These are phyloP conservation scores for Tetragnatha versicolor DNA, from an alignment of 1,140 invertebrate species.

Conservation along the genomic window DNA sequence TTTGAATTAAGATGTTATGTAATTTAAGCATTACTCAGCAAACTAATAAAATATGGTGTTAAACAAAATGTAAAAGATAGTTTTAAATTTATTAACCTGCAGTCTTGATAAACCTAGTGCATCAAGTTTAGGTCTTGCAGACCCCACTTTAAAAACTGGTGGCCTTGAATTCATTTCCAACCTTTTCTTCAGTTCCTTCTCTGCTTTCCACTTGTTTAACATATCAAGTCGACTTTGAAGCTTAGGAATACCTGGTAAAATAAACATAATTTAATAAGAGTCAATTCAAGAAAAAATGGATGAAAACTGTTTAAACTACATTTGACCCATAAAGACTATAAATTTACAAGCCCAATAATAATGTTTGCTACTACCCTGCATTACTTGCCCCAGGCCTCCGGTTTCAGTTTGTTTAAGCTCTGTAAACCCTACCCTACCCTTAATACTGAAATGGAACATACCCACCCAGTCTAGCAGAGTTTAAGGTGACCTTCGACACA, in stretches of 20 bases:
- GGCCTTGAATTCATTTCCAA: neutral
- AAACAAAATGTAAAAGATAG: too few species aligned
- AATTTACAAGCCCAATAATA: neutral
- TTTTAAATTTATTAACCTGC: too few species aligned
- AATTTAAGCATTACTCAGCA: too few species aligned
- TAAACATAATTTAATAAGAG: neutral
- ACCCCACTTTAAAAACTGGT: neutral
- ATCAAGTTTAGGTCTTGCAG: neutral
- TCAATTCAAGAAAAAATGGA: neutral
- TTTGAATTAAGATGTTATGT: too few species aligned
- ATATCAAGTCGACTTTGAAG: neutral
- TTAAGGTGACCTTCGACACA: too few species aligned
- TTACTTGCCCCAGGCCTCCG: neutral
- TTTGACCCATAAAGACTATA: neutral
- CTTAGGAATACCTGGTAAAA: neutral
- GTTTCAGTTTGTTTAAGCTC: neutral
- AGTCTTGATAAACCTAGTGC: too few species aligned
- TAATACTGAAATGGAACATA: too few species aligned
- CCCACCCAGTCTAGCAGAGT: too few species aligned
- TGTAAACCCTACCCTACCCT: neutral
- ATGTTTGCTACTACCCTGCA: neutral
- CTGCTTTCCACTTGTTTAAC: neutral
- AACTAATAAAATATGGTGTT: too few species aligned
- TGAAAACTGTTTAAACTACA: neutral
- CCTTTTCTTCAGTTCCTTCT: neutral